These are phyloP conservation scores for Drosophila quadrilineata DNA, from an alignment of 1,140 invertebrate species.

Conservation along the genomic window DNA sequence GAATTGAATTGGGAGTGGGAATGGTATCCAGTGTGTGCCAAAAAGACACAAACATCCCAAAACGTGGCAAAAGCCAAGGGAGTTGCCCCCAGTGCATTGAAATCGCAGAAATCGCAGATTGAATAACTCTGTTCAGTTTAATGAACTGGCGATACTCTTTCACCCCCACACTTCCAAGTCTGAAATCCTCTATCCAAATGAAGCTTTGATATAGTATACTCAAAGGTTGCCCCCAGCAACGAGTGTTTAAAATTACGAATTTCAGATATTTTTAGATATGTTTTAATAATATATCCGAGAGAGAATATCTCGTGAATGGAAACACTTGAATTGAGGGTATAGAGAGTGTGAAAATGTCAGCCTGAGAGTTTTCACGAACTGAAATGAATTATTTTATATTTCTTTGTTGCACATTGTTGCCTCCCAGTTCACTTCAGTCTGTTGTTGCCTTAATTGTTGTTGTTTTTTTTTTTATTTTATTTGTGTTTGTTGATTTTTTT, in stretches of 20 bases:
- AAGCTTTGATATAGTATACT: too few species aligned
- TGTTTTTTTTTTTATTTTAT: slow-evolving; percentile 30
- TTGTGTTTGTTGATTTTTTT: slow-evolving; percentile 6
- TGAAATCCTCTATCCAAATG: too few species aligned
- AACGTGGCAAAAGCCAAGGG: not conserved
- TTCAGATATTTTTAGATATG: too few species aligned
- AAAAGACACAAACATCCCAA: slow-evolving; percentile 11
- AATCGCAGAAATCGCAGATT: not conserved
- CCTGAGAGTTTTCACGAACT: not conserved
- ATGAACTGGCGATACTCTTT: slow-evolving; percentile 15
- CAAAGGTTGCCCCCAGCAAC: too few species aligned
- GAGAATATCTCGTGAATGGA: too few species aligned
- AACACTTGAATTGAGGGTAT: too few species aligned
- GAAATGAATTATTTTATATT: slow-evolving; percentile 21
- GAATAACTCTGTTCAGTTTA: slow-evolving; percentile 14
- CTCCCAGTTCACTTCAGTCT: slow-evolving; percentile 43
- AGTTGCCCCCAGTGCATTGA: not conserved
- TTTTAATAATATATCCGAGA: too few species aligned
- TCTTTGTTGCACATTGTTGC: slow-evolving; percentile 33
- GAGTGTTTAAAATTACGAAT: not conserved
- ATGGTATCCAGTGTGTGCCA: not conserved
- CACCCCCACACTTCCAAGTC: too few species aligned
- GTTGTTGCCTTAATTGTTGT: slow-evolving; percentile 68
- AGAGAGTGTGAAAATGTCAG: not conserved
- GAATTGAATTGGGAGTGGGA: slow-evolving; percentile 12